Evolutionary conservation across 1,140 invertebrate genomes (phyloP), one percentile per base, ranked within the genome.

Genomic region (Platorchestia sp.): DNA sequence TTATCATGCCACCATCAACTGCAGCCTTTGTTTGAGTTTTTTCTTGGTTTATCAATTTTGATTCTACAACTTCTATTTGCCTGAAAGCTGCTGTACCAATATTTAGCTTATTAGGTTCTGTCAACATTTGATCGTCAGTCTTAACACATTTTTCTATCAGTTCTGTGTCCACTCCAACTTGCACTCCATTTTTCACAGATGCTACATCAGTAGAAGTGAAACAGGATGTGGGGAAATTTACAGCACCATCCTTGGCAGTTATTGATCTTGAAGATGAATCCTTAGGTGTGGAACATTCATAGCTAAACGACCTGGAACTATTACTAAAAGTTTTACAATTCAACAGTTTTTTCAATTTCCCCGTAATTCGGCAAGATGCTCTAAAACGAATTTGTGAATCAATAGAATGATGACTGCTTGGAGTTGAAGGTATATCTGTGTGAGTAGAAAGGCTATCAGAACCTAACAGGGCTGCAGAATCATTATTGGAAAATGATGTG

Each of bases 341-440:
- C 87, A 89, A 89, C 87, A 89, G 43, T 47, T 93, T 47, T 93
- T 93, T 93, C 91, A 42, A 93, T 40, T 45, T 93, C 3, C 91
- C 91, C 3, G 91, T 93, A 45, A 47, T 10, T 93, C 91, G 91
- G 40, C 91, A 93, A n/a, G 91, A 93, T 45, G 45, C 91, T 93
- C 91, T 45, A 40, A 93, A 93, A 47, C 40, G 87, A 89, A 89
- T 44, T 45, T 93, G 45, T 47, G 40, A 93, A 45, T 45, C 36
- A 93, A 40, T 14, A 45, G 91, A 40, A 93, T 45, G 91, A 6
- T 44, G 40, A 14, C 10, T 10, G 43, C 27, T 47, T 40, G 19
- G 91, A 44, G 45, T 19, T 40, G 45, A 75, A 19, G 91, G 40
- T 5, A 10, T 45, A 10, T 93, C 14, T 47, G 40, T 19, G 47